These are phyloP conservation scores for Myzus persicae DNA, from an alignment of 1,140 invertebrate species.

Conservation along the genomic window DNA sequence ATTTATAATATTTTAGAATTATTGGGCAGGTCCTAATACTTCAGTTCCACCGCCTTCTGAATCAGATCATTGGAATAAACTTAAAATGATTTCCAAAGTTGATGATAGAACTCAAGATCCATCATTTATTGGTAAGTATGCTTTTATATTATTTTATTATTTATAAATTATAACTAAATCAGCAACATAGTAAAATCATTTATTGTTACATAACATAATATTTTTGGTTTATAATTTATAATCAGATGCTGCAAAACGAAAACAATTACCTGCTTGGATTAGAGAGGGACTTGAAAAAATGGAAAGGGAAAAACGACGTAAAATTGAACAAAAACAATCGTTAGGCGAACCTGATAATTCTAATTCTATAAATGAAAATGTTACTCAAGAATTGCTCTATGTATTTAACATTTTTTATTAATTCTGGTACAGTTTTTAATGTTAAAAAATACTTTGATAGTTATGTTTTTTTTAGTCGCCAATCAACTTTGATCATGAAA, in stretches of 20 bases:
- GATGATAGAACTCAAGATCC: conserved; percentile 42
- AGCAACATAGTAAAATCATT: not conserved
- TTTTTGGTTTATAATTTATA: conserved; percentile 58
- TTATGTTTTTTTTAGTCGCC: conserved; percentile 35
- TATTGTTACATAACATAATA: conserved; percentile 60
- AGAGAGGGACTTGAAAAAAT: conserved; percentile 96
- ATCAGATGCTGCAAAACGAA: conserved; percentile 86
- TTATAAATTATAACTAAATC: too few relatives aligned
- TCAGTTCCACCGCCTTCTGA: not conserved
- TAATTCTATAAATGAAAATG: conserved; percentile 65
- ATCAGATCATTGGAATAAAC: conserved; percentile 44
- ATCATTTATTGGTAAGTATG: conserved; percentile 23
- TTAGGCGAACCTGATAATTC: conserved; percentile 72
- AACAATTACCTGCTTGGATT: conserved; percentile 94
- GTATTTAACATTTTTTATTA: conserved; percentile 71
- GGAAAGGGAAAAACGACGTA: conserved; percentile 92
- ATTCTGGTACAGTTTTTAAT: conserved; percentile 69
- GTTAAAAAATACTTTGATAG: conserved; percentile 12
- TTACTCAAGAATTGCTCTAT: not conserved
- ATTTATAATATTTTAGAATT: conserved; percentile 13
- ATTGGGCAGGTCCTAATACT: conserved; percentile 10
- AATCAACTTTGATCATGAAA: conserved; percentile 36
- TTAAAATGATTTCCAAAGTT: not conserved
- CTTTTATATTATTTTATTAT: not conserved
- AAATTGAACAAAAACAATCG: conserved; percentile 80